These are phyloP conservation scores for Pseudomugil gertrudae DNA, from an alignment of 2,797 vertebrate species.

Conservation along the genomic window DNA sequence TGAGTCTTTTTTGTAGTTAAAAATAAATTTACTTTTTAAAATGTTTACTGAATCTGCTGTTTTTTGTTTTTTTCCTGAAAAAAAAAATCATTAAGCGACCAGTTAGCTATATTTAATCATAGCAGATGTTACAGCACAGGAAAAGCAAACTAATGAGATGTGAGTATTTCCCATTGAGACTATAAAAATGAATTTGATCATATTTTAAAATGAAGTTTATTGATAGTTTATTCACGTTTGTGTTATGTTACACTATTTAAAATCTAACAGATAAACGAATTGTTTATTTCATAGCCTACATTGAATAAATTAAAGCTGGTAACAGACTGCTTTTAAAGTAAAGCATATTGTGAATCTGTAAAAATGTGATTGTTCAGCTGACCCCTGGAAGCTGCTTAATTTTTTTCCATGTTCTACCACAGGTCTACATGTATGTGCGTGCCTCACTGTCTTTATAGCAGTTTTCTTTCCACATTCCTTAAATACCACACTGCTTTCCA, in stretches of 20 bases:
- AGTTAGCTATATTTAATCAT: not conserved
- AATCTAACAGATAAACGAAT: too few relatives aligned
- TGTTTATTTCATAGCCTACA: too few relatives aligned
- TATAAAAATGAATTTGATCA: not conserved
- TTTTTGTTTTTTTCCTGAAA: too few relatives aligned
- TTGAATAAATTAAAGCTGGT: too few relatives aligned
- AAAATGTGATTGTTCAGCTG: constrained; percentile 4
- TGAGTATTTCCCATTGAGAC: too few relatives aligned
- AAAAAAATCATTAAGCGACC: too few relatives aligned
- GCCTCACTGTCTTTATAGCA: constrained; percentile 26
- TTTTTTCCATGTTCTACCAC: constrained; percentile 45
- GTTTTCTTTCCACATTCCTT: constrained; percentile 12
- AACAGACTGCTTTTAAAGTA: not conserved
- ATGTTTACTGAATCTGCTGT: not conserved
- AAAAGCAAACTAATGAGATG: too few relatives aligned
- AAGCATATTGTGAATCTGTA: not conserved
- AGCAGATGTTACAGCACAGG: not conserved
- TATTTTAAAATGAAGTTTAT: not conserved
- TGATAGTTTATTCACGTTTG: too few relatives aligned
- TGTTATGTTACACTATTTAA: too few relatives aligned
- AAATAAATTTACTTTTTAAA: not conserved
- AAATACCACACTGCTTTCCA: constrained; percentile 39
- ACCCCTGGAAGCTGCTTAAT: constrained; percentile 48
- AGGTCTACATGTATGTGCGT: constrained; percentile 33
- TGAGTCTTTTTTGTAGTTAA: not conserved